These are phyloP conservation scores for Eurystomus glaucurus DNA, from an alignment of 2,797 vertebrate genomes.

Conservation along the genomic window DNA sequence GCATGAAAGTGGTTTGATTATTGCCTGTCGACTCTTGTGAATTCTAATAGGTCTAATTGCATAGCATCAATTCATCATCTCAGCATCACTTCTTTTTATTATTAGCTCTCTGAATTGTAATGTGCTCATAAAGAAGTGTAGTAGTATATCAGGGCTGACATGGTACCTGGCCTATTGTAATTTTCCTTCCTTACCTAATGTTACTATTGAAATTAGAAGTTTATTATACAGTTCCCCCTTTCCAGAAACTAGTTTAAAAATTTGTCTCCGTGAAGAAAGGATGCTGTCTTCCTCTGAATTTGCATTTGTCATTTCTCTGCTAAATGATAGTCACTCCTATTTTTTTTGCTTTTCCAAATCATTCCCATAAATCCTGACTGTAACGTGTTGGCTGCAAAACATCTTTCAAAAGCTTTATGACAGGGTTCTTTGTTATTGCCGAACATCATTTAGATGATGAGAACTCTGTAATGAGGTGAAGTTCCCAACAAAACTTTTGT, in stretches of 20 bases:
- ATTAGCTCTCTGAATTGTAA: slow-evolving; percentile 86
- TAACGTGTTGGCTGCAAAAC: slow-evolving; percentile 61
- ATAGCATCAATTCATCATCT: slow-evolving; percentile 89
- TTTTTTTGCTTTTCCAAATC: slow-evolving; percentile 39
- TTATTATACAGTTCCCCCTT: slow-evolving; percentile 77
- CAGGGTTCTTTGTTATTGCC: slow-evolving; percentile 40
- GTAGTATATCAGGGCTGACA: slow-evolving; percentile 85
- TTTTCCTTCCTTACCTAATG: slow-evolving; percentile 78
- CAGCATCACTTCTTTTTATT: slow-evolving; percentile 88
- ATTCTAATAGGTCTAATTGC: slow-evolving; percentile 92
- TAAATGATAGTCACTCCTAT: slow-evolving; percentile 59
- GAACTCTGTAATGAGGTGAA: not conserved
- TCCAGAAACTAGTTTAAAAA: slow-evolving; percentile 80
- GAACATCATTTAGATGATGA: not conserved
- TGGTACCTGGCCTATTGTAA: slow-evolving; percentile 83
- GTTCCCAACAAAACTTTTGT: not conserved
- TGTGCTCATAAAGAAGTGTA: slow-evolving; percentile 84
- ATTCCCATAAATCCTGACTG: slow-evolving; percentile 74
- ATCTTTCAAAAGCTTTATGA: slow-evolving; percentile 62
- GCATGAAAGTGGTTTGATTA: slow-evolving; percentile 93
- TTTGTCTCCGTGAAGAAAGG: slow-evolving; percentile 69
- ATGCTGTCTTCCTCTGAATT: slow-evolving; percentile 74
- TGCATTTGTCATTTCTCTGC: slow-evolving; percentile 74
- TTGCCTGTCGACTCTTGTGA: slow-evolving; percentile 91
- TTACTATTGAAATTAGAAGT: slow-evolving; percentile 82